Base-by-base conservation (phyloP, 2,888 invertebrate species). In the Drosophila gaucha region DNA sequence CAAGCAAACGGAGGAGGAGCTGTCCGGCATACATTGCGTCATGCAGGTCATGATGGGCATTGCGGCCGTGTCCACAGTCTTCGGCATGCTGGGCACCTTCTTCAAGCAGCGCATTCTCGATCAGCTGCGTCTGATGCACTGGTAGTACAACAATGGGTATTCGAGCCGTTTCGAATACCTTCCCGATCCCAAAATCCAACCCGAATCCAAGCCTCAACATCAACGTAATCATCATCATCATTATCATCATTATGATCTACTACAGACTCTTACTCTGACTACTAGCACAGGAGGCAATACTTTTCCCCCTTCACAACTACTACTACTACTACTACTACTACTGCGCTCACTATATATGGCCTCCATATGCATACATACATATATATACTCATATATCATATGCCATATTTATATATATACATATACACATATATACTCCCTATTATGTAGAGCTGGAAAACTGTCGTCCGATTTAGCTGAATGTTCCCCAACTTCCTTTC, bases 11-110 rank as follows among this genome's bases (percentile, higher is more conserved):
- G 90, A 91, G 22, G 90, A 92, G 72, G 92, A 92, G 55, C 67
- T 92, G 63, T 91, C 92, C 8, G 91, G 91, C 56, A 90, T 92
- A 59, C 92, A 92, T 85, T 92, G 91, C 87, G 89, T 92, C 71
- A 92, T 92, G 92, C 92, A 92, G 89, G 90, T 90, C 76, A 91
- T 92, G 88, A 91, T 92, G 91, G 92, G 90, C 60, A 90, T 92
- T 66, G 92, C 92, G 36, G 92, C 92, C 38, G 88, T 92, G 35
- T 92, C 91, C 31, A 92, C 92, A 2, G 91, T 92, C 41, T 92
- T 92, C 63, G 92, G 92, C 30, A 91, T 92, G 91, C 78, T 92
- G 43, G 92, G 92, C 58, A 91, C 92, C 47, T 91, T 92, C 78
- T 92, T 92, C 68, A 92, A 92, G 75, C 91, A 91, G 73, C 89